Evolutionary conservation across 2,797 vertebrate genomes (phyloP).

Genomic region (Anguilla pacifica): DNA sequence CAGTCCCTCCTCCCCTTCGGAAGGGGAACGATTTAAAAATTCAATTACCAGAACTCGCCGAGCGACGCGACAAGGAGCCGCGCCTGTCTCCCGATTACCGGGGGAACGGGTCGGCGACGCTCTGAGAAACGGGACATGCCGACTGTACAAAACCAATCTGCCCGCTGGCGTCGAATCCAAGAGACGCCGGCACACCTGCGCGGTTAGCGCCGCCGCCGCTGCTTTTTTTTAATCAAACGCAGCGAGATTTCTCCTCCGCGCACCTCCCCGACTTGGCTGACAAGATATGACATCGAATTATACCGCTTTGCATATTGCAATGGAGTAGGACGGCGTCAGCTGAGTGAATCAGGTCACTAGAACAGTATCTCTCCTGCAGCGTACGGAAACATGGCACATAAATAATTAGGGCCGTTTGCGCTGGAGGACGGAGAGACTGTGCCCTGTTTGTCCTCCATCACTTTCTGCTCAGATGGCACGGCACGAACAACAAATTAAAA

Average conservation of each 20-base stretch:
- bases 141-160: neutral
- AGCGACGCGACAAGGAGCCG: neutral
- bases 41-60: slow-evolving; percentile 8
- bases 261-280: neutral
- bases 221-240: neutral
- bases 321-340: neutral
- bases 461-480: neutral
- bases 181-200: neutral
- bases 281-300: neutral
- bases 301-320: neutral
- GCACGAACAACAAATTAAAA: neutral
- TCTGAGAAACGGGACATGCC: neutral
- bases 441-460: neutral
- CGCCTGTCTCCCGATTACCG: neutral
- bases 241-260: neutral
- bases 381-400: neutral
- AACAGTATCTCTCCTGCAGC: slow-evolving; percentile 14
- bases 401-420: neutral
- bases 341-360: slow-evolving; percentile 15
- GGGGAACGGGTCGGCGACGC: too few relatives aligned
- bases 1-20: neutral
- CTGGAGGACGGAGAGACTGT: neutral
- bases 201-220: neutral
- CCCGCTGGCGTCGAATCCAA: neutral
- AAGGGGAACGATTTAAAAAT: slow-evolving; percentile 15